These are phyloP conservation scores for Cherax quadricarinatus DNA, from an alignment of 1,140 invertebrate genomes.

Conservation along the genomic window DNA sequence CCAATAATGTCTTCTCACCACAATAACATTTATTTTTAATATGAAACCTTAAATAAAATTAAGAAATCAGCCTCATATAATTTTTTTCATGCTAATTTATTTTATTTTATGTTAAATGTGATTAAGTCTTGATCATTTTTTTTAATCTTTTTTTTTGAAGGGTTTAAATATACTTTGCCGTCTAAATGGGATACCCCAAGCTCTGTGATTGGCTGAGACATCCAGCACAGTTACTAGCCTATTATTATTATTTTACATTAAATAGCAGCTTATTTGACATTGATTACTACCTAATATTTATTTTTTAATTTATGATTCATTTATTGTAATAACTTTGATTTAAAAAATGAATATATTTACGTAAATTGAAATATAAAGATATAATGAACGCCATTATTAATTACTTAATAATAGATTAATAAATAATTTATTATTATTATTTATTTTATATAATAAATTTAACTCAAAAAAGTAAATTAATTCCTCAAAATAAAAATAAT, in stretches of 20 bases:
- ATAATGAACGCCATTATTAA: background rate
- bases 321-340: too few species aligned
- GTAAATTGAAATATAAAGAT: too few species aligned
- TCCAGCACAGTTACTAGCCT: constrained; percentile 19
- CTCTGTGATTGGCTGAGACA: constrained; percentile 19
- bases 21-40: background rate
- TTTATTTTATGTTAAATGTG: background rate
- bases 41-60: background rate
- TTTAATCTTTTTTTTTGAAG: constrained; percentile 29
- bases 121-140: background rate
- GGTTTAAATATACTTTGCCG: background rate
- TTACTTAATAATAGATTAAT: too few species aligned
- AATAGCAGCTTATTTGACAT: background rate
- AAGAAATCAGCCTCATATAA: background rate
- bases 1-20: constrained; percentile 21
- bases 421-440: background rate
- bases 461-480: background rate
- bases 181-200: background rate
- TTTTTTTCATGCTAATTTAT: background rate
- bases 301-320: too few species aligned
- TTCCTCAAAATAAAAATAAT: background rate
- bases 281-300: too few species aligned
- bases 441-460: background rate
- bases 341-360: too few species aligned
- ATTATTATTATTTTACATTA: constrained; percentile 35